These are phyloP conservation scores for Apis laboriosa DNA, from an alignment of 1,140 invertebrate species.

Conservation along the genomic window DNA sequence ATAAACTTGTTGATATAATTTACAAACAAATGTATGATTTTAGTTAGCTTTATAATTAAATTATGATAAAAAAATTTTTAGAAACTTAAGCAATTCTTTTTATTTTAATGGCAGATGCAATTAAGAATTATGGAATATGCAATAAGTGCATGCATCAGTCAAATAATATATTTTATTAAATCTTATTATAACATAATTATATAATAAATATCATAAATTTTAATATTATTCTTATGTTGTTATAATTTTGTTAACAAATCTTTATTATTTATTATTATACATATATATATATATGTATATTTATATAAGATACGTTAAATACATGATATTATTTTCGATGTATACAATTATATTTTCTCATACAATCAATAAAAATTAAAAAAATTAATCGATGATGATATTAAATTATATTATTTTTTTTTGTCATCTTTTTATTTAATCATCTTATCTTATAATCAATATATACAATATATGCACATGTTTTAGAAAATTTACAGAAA, in stretches of 20 bases:
- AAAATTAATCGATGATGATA: not conserved
- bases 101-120: no score
- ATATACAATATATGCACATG: not conserved
- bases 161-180: no score
- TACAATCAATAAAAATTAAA: not conserved
- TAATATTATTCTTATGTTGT: no score
- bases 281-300: not conserved
- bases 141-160: no score
- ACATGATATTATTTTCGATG: not conserved
- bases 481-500: constrained; percentile 65
- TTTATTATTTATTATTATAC: not conserved
- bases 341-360: not conserved
- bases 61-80: no score
- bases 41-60: no score
- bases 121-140: no score
- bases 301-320: not conserved
- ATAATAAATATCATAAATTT: no score
- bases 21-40: no score
- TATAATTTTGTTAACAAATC: no score
- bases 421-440: not conserved
- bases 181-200: no score
- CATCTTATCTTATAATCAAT: not conserved
- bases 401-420: not conserved
- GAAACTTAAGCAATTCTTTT: no score
- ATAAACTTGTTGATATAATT: not conserved